Evolutionary conservation across 1,140 invertebrate genomes (phyloP), one percentile per base, ranked within the genome.

Genomic region (Listronotus oregonensis): DNA sequence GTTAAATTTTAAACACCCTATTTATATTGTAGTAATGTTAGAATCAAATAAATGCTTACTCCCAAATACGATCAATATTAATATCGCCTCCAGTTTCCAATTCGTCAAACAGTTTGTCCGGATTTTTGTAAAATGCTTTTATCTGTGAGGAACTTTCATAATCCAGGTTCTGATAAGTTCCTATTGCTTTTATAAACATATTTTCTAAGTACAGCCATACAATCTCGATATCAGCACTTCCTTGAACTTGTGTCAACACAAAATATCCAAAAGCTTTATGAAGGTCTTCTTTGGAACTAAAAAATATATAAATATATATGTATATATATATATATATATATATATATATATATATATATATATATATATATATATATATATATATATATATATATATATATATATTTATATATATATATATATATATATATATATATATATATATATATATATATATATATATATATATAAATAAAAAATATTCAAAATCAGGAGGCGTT

Each of bases 61-160:
- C 80, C 85, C 78, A 87, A 31, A 67, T 68, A 69, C 67, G 75
- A 66, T 87, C 81, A 2, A 87, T 72, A 44, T 83, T 81, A 0
- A 86, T 52, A 47, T 85, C 80, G 11, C 82, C 84, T 0, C 85
- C 85, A 1, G 77, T 56, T 54, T 82, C 74, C 0, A 87, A 18
- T n/a, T 80, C 78, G 6, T 77, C 73, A 52, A 81, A 84, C 2
- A 72, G 74, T 55, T 77, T 76, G 12, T 79, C 75, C 0, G 84
- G 84, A 75, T 87, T 85, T 27, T 79, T 55, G 58, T 82, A 86
- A 43, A 80, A 77, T 1, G 81, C 62, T 12, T 80, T 59, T 7
- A 65, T 69, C 68, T 34, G 75, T 63, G 54, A 73, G 67, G 51
- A 67, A 66, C 50, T 75, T 69, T 40, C 67, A 56, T 67, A 66